Conservation (phyloP, 2,797 vertebrate species). For the Chiloscyllium punctatum region DNA sequence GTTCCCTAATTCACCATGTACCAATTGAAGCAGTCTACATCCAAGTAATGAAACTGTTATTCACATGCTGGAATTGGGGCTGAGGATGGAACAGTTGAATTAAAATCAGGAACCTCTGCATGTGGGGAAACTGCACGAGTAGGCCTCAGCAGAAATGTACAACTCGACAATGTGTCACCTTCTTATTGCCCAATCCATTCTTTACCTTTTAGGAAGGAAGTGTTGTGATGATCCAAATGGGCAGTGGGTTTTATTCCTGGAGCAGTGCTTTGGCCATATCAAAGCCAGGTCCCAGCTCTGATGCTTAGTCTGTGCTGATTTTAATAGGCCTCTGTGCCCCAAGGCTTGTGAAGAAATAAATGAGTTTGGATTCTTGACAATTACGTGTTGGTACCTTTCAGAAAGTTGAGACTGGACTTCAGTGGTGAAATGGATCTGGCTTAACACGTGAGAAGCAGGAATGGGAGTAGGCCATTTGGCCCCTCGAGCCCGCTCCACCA, state of each 20-base stretch:
- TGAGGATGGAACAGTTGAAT: neutral
- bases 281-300: neutral
- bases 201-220: neutral
- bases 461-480: too few relatives aligned
- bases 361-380: neutral
- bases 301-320: neutral
- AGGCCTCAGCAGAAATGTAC: neutral
- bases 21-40: neutral
- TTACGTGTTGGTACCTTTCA: neutral
- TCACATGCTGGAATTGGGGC: neutral
- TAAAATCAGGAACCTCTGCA: neutral
- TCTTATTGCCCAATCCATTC: neutral
- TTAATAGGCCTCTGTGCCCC: neutral
- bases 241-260: neutral
- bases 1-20: neutral
- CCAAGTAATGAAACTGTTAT: neutral
- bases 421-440: neutral
- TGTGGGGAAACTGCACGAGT: neutral
- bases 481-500: too few relatives aligned
- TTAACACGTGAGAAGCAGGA: neutral
- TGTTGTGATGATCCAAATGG: neutral
- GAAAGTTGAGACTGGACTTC: neutral
- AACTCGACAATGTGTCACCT: neutral
- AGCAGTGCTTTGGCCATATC: neutral
- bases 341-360: neutral